Conservation (phyloP, 2,888 invertebrate species). For the Sphaerophoria taeniata region DNA sequence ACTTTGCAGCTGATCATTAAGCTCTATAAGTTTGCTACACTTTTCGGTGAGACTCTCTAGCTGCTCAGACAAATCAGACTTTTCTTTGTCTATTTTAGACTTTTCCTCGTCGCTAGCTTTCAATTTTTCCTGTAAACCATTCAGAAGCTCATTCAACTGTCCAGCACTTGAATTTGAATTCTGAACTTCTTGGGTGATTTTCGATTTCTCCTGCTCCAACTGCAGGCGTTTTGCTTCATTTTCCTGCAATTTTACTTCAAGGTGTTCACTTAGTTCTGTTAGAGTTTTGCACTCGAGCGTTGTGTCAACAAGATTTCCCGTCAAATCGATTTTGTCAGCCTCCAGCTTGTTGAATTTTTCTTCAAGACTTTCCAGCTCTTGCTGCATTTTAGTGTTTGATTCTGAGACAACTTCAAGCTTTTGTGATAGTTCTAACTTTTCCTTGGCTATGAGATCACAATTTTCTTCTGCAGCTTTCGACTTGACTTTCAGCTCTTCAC, state of each 20-base stretch:
- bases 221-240: background rate
- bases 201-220: conserved; percentile 47
- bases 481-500: background rate
- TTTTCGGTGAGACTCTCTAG: conserved; percentile 75
- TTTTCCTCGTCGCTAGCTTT: background rate
- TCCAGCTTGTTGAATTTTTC: conserved; percentile 19
- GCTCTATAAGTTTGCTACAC: conserved; percentile 73
- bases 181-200: conserved; percentile 77
- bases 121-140: conserved; percentile 39
- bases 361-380: background rate
- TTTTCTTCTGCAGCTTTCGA: background rate
- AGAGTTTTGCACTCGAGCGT: conserved; percentile 70
- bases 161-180: conserved; percentile 70
- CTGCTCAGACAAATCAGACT: conserved; percentile 76
- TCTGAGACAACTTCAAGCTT: background rate
- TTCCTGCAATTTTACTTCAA: conserved; percentile 13
- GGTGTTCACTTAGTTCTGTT: conserved; percentile 76
- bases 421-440: background rate
- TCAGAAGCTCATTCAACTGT: conserved; percentile 76
- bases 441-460: background rate
- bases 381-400: background rate
- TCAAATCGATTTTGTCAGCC: conserved; percentile 65
- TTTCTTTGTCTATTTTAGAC: background rate
- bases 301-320: conserved; percentile 77
- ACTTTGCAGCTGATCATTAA: conserved; percentile 70